A percentile compares a stretch with the other conserved stretches of the same genome.
Evolutionary conservation across 2,888 invertebrate species (phyloP).

Genomic region (Limnephilus lunatus): DNA sequence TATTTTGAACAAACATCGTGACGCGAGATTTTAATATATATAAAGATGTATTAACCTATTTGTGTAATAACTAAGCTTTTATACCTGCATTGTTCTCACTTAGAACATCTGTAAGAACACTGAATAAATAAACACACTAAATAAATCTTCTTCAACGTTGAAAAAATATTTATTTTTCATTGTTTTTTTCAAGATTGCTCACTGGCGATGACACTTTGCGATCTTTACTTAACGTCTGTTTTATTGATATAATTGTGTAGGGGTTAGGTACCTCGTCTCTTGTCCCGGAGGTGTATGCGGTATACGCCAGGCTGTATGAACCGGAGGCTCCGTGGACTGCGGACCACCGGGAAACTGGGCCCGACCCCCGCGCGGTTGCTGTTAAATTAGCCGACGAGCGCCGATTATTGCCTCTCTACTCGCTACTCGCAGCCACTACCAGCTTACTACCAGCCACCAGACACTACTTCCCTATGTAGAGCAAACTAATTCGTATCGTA

Average conservation of each 20-base stretch:
- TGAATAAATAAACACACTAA: too few relatives aligned
- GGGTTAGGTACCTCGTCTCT: background rate
- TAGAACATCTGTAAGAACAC: too few relatives aligned
- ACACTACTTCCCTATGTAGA: constrained; percentile 8
- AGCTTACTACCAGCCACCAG: background rate
- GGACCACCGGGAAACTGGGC: constrained; percentile 24
- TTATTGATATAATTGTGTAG: constrained; percentile 55
- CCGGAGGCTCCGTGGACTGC: background rate
- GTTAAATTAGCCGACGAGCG: constrained; percentile 34
- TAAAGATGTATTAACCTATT: too few relatives aligned
- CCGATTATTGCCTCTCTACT: constrained; percentile 10
- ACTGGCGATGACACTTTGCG: background rate
- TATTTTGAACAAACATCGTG: too few relatives aligned
- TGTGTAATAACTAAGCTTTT: too few relatives aligned
- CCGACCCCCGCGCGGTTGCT: background rate
- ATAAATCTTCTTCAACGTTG: too few relatives aligned
- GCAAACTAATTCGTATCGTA: constrained; percentile 21
- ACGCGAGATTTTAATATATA: too few relatives aligned
- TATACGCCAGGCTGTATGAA: background rate
- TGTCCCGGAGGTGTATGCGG: constrained; percentile 50
- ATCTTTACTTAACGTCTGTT: constrained; percentile 39
- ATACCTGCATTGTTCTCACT: too few relatives aligned
- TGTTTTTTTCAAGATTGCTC: background rate
- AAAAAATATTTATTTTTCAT: background rate
- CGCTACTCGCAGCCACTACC: background rate